Evolutionary conservation across 1,140 invertebrate species (phyloP).

Genomic region (Chironomus striatipennis): DNA sequence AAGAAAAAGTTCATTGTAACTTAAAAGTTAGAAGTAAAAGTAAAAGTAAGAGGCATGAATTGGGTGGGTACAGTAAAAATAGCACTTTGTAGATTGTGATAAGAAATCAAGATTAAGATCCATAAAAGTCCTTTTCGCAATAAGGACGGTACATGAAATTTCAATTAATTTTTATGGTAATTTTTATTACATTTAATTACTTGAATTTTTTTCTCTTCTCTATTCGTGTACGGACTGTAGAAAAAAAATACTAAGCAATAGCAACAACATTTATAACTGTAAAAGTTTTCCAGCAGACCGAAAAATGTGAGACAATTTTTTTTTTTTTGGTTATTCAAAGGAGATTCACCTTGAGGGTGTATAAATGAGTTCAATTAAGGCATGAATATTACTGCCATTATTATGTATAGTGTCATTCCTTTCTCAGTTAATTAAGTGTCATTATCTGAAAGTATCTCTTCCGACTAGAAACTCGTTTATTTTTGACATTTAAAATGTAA

Average conservation of each 20-base stretch:
- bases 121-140: no score
- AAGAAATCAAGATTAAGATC: no score
- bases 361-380: neutral
- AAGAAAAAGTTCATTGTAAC: no score
- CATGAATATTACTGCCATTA: neutral
- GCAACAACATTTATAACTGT: no score
- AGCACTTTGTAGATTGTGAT: no score
- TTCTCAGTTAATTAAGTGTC: neutral
- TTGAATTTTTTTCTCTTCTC: neutral
- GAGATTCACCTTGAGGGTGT: neutral
- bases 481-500: no score
- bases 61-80: no score
- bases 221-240: neutral
- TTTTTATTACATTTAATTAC: conserved; percentile 15
- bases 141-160: neutral
- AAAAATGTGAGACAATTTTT: neutral
- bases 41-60: no score
- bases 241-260: no score
- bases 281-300: no score
- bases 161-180: conserved; percentile 9
- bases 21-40: no score
- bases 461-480: no score
- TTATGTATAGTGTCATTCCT: neutral
- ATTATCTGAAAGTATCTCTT: conserved; percentile 2
- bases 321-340: neutral